Conservation (phyloP, 2,888 invertebrate genomes). For the Euzophera pinguis region DNA sequence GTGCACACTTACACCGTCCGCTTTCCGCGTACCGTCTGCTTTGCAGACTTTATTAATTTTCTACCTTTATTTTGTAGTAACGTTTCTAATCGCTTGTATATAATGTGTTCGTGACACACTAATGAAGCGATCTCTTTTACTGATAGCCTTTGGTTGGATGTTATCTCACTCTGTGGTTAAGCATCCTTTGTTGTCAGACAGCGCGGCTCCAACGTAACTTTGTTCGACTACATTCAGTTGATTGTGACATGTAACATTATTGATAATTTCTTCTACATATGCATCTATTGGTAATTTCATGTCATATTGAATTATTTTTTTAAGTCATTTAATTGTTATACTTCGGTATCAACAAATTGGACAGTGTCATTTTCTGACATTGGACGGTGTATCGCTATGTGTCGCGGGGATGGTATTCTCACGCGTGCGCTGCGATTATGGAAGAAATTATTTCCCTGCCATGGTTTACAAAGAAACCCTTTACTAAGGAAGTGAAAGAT, state of each 20-base stretch:
- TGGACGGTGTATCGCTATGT: too few relatives aligned
- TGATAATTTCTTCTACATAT: background rate
- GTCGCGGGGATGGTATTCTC: too few relatives aligned
- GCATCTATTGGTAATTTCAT: background rate
- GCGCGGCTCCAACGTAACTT: background rate
- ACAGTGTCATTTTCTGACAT: too few relatives aligned
- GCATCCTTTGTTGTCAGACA: slow-evolving; percentile 6
- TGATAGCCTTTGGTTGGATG: slow-evolving; percentile 3
- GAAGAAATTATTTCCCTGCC: too few relatives aligned
- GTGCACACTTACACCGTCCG: too few relatives aligned
- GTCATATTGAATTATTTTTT: too few relatives aligned
- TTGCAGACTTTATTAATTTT: background rate
- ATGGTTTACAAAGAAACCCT: too few relatives aligned
- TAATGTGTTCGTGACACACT: background rate
- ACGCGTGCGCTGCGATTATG: too few relatives aligned
- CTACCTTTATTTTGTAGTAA: background rate
- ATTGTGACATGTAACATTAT: background rate
- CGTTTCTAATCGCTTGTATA: background rate
- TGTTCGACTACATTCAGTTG: background rate
- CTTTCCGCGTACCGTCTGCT: too few relatives aligned
- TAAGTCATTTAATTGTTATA: too few relatives aligned
- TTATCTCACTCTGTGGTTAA: background rate
- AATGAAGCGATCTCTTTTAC: slow-evolving; percentile 4
- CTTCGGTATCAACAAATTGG: too few relatives aligned
- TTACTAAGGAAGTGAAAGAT: too few relatives aligned